Base-by-base conservation (phyloP, 2,797 vertebrate species). In the Austrolebias charrua region DNA sequence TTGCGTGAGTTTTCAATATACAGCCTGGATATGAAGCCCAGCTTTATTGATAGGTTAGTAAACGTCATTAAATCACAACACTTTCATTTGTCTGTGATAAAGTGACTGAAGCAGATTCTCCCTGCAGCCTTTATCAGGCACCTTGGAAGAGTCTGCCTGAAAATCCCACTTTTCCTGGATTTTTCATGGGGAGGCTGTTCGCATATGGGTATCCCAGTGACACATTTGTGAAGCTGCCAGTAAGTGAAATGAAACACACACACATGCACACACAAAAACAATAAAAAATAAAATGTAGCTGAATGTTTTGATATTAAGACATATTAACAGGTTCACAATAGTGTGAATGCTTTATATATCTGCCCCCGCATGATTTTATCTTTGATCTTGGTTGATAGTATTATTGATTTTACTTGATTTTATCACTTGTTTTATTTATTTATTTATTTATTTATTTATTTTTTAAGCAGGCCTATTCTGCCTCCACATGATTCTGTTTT, bases 1-100 rank as follows among this genome's bases (percentile, higher is more conserved):
- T 76, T 99, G 88, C 92, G 90, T 78, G 92, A 95, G 76, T 99
- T 98, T 86, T 95, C 83, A 81, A 96, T 95, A 77, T 97, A 98
- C 90, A 95, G 94, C 79, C 87, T 99, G 86, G 96, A 98, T 77
- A 96, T 99, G 96, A 95, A 94, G 73, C 86, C 93, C 54, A 81
- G 71, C 79, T 98, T 98, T 83, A 94, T 98, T 70, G 89, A 94
- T 74, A 95, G 95, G 97, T 98, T 79, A 53, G 93, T 85, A 28
- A 4, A 8, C 67, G 65, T 78, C 50, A 73, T 78, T 77, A 29
- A 66, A 74, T 56, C 18, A 66, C 50, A 59, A 64, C 13, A 38
- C 12, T 65, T 76, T 69, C 15, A 59, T 47, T 71, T 67, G 54
- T 54, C 16, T 56, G n/a, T 67, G 24, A 58, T 29, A 18, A 44